Conservation (phyloP, 1,140 invertebrate genomes). For the Oncopodura yosiiana region DNA sequence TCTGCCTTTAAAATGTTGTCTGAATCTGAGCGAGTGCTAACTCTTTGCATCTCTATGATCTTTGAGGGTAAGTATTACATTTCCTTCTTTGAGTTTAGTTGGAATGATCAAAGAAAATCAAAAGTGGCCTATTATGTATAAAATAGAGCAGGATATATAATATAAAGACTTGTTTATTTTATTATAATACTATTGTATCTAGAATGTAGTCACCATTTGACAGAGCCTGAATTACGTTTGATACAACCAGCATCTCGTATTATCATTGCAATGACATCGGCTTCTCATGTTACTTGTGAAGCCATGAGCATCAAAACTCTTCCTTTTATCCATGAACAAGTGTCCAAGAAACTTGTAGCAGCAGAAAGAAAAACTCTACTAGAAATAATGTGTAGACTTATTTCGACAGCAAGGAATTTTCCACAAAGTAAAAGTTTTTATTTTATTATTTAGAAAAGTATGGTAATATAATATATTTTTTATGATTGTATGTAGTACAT, state of each 20-base stretch:
- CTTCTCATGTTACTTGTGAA: slow-evolving; percentile 4
- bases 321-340: slow-evolving; percentile 23
- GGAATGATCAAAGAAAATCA: no score
- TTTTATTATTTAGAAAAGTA: background rate
- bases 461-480: background rate
- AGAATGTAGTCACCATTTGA: slow-evolving; percentile 34
- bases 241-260: slow-evolving; percentile 27
- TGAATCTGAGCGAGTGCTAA: slow-evolving; percentile 3
- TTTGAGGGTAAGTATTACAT: slow-evolving; percentile 19
- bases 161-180: no score
- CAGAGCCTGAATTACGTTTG: slow-evolving; percentile 30
- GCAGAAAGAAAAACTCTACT: slow-evolving; percentile 17
- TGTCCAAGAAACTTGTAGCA: slow-evolving; percentile 1
- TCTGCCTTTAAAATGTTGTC: slow-evolving; percentile 22
- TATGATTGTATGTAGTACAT: slow-evolving; percentile 12
- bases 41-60: slow-evolving; percentile 18
- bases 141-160: no score
- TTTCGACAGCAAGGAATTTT: background rate
- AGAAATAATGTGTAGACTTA: slow-evolving; percentile 2
- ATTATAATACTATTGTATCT: background rate
- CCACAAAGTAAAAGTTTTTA: background rate
- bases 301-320: slow-evolving; percentile 3
- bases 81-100: background rate
- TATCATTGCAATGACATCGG: slow-evolving; percentile 13
- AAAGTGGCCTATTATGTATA: no score